Evolutionary conservation across 2,888 invertebrate species (phyloP).

Genomic region (Drosophila tanythrix): DNA sequence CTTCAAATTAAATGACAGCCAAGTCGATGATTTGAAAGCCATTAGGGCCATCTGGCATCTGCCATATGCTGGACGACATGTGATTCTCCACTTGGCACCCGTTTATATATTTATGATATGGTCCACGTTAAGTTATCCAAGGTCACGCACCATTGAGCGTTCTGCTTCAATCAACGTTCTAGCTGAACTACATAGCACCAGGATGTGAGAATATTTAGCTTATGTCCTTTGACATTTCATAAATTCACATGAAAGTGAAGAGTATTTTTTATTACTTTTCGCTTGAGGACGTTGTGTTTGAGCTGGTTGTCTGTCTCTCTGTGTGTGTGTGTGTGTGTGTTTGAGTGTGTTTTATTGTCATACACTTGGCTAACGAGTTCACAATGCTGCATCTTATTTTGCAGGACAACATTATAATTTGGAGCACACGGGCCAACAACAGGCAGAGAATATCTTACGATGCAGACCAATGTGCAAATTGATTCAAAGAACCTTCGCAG

Average conservation of each 20-base stretch:
- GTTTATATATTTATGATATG: conserved; percentile 38
- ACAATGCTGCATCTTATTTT: conserved; percentile 25
- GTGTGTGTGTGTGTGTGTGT: conserved; percentile 8
- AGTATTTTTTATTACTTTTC: conserved; percentile 12
- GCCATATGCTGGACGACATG: conserved; percentile 35
- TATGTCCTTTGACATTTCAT: conserved; percentile 49
- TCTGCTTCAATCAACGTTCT: conserved; percentile 60
- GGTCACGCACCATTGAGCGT: conserved; percentile 71
- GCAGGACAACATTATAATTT: conserved; percentile 12
- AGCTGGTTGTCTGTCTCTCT: background rate
- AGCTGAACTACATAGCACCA: conserved; percentile 43
- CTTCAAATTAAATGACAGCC: conserved; percentile 43
- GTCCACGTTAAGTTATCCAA: conserved; percentile 58
- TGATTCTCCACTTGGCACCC: conserved; percentile 12
- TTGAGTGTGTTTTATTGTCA: conserved; percentile 23
- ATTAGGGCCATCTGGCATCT: conserved; percentile 20
- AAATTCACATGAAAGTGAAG: conserved; percentile 46
- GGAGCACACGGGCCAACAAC: background rate
- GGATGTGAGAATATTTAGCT: conserved; percentile 52
- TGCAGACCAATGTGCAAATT: conserved; percentile 92
- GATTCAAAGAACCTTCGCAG: conserved; percentile 89
- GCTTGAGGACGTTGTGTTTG: background rate
- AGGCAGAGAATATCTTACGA: conserved; percentile 72
- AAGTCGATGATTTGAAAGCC: conserved; percentile 28
- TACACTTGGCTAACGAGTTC: conserved; percentile 25